These are phyloP conservation scores for Choristoneura rosaceana DNA, from an alignment of 2,888 invertebrate species.

Conservation along the genomic window DNA sequence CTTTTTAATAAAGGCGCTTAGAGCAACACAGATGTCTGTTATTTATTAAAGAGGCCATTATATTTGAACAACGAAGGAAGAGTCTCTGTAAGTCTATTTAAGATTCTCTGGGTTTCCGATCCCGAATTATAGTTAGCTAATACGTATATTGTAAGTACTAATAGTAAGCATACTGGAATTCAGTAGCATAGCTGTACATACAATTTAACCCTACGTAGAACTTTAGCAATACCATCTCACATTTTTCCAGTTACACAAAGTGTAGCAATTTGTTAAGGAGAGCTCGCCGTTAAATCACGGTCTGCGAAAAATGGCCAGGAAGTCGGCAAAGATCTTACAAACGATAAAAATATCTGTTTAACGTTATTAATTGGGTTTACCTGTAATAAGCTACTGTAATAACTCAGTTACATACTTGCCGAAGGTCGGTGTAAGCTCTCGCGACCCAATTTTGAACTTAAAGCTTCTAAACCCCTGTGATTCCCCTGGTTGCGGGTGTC, in stretches of 20 bases:
- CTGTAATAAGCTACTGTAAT: constrained; percentile 40
- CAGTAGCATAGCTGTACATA: background rate
- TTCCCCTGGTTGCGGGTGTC: too few species aligned
- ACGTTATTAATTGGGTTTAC: constrained; percentile 41
- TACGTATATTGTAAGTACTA: too few species aligned
- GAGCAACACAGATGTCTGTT: background rate
- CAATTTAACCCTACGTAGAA: constrained; percentile 1
- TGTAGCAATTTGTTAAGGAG: constrained; percentile 53
- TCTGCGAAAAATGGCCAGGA: constrained; percentile 45
- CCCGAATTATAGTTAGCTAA: too few species aligned
- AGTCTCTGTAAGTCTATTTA: too few species aligned
- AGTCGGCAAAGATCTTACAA: constrained; percentile 44
- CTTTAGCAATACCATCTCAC: constrained; percentile 33
- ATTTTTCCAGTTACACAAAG: constrained; percentile 44
- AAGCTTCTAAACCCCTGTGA: constrained; percentile 23
- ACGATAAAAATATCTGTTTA: constrained; percentile 43
- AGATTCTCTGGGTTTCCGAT: too few species aligned
- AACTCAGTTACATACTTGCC: constrained; percentile 8
- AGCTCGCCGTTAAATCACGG: constrained; percentile 52
- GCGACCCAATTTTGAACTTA: constrained; percentile 36
- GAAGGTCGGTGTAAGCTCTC: constrained; percentile 22
- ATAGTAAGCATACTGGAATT: too few species aligned
- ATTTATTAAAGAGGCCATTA: background rate
- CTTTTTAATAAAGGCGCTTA: constrained; percentile 8
- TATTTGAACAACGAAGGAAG: background rate